Conservation (phyloP, 1,140 invertebrate genomes). For the Drosophila lowei region DNA sequence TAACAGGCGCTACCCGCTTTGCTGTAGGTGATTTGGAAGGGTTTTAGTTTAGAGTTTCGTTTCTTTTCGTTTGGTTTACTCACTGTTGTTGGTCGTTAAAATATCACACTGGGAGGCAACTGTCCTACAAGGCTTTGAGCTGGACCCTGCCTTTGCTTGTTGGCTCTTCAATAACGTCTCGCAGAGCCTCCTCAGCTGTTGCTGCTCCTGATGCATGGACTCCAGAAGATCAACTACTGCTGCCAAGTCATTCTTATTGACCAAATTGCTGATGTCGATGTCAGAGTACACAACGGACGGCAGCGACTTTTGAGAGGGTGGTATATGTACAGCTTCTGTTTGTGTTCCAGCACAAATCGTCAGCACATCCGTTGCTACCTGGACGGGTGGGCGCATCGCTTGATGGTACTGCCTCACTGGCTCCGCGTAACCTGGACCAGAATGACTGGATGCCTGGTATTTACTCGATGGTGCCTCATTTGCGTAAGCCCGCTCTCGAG, state of each 20-base stretch:
- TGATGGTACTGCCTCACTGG: conserved; percentile 26
- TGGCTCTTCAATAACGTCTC: conserved; percentile 36
- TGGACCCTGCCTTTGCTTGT: conserved; percentile 11
- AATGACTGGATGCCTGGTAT: conserved; percentile 1
- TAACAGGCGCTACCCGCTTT: conserved; percentile 48
- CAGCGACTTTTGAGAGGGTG: conserved; percentile 3
- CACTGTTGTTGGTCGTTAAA: conserved; percentile 42
- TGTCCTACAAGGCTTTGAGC: conserved; percentile 30
- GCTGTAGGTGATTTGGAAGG: conserved; percentile 1
- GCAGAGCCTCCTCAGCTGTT: conserved; percentile 44
- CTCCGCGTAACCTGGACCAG: conserved; percentile 22
- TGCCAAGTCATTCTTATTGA: conserved; percentile 45
- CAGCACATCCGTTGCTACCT: conserved; percentile 51
- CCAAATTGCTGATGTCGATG: conserved; percentile 42
- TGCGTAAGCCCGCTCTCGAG: conserved; percentile 34
- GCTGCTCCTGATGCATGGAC: conserved; percentile 59
- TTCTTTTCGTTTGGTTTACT: conserved; percentile 2
- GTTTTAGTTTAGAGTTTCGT: too few species aligned
- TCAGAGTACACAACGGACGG: conserved; percentile 27
- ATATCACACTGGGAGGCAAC: conserved; percentile 56
- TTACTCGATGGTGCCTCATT: conserved; percentile 1
- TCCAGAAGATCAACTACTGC: conserved; percentile 44
- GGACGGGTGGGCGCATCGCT: conserved; percentile 10
- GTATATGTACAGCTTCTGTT: conserved; percentile 46
- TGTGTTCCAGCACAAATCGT: conserved; percentile 79